Evolutionary conservation across 2,113 vertebrate genomes (phyloP).

Genomic region (Syrmaticus mikado): DNA sequence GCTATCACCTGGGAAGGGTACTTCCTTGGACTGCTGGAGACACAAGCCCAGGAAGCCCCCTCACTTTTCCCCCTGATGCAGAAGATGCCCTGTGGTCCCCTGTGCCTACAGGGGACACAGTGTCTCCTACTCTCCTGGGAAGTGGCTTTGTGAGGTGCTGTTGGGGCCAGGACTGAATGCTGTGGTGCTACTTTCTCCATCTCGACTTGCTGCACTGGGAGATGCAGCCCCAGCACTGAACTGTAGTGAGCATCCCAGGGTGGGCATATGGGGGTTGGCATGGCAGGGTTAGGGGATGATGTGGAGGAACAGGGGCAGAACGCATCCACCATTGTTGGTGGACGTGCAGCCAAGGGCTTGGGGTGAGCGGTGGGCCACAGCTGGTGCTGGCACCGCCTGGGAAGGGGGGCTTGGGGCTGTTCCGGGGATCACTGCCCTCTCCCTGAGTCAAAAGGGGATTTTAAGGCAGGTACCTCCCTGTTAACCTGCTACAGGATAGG

Average conservation of each 20-base stretch:
- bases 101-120: neutral
- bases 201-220: neutral
- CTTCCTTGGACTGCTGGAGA: neutral
- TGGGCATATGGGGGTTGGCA: neutral
- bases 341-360: neutral
- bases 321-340: neutral
- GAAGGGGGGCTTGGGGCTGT: neutral
- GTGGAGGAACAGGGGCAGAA: neutral
- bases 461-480: constrained; percentile 22
- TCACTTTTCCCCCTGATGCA: neutral
- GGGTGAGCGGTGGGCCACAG: neutral
- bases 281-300: neutral
- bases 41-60: constrained; percentile 31
- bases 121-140: neutral
- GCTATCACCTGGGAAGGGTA: neutral
- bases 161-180: fast-evolving
- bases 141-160: neutral
- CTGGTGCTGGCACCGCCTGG: neutral
- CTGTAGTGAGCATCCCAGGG: neutral
- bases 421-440: constrained; percentile 16
- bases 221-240: fast-evolving
- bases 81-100: neutral
- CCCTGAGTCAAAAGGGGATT: constrained; percentile 14
- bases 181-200: neutral
- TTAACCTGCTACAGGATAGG: neutral